Percentiles rank a stretch among this genome's conserved stretches.
Conservation (phyloP, 2,888 invertebrate genomes). For the Drosophila tanythrix region DNA sequence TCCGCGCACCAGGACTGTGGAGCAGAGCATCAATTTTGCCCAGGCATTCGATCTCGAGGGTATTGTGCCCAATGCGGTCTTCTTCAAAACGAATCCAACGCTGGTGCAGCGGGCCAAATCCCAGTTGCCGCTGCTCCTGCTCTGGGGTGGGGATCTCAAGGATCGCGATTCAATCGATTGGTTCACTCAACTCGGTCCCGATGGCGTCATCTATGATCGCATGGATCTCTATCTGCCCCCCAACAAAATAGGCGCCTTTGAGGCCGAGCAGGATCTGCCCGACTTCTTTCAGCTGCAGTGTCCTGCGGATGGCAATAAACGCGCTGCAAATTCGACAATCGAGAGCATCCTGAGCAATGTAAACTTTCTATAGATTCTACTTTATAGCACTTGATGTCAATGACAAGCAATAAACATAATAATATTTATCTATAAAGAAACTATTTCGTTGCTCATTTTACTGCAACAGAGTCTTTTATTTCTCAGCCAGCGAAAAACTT, state of each 20-base stretch:
- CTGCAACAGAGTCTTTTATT: not conserved
- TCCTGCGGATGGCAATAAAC: conserved; percentile 22
- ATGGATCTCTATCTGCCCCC: conserved; percentile 86
- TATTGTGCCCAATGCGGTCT: conserved; percentile 95
- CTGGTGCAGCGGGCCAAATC: conserved; percentile 90
- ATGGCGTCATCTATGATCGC: conserved; percentile 98
- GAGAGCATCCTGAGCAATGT: conserved; percentile 78
- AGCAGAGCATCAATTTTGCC: conserved; percentile 92
- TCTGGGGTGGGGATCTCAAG: conserved; percentile 98
- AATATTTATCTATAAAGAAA: not conserved
- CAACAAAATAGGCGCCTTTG: conserved; percentile 70
- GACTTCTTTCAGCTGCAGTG: conserved; percentile 81
- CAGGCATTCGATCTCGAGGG: conserved; percentile 93
- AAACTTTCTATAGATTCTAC: conserved; percentile 61
- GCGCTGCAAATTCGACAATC: conserved; percentile 65
- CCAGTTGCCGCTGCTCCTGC: conserved; percentile 93
- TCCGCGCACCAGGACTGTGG: conserved; percentile 91
- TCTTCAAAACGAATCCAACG: conserved; percentile 91
- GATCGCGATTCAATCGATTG: conserved; percentile 92
- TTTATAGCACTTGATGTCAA: conserved; percentile 26
- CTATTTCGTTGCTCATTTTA: conserved; percentile 14
- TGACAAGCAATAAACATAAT: conserved; percentile 56
- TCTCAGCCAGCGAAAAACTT: conserved; percentile 3
- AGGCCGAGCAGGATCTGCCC: conserved; percentile 71
- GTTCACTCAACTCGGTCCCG: conserved; percentile 93